Base-by-base conservation (phyloP, 2,797 vertebrate species). In the Crax fasciolata region DNA sequence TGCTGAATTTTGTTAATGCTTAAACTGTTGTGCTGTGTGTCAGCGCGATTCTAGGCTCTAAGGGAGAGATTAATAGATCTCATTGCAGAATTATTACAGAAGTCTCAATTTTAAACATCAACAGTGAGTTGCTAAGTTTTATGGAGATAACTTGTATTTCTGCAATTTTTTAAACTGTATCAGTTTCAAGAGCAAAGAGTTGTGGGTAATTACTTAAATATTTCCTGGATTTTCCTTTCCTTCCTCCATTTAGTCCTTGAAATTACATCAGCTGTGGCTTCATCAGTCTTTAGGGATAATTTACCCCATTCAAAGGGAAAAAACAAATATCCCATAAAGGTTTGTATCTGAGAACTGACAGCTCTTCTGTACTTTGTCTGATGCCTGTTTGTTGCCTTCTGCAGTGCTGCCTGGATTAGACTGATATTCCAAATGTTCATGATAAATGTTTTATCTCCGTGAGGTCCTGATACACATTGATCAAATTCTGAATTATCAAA, bases 401-500 rank as follows among this genome's bases (percentile, higher is more conserved):
- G 84, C 74, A 80, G 81, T 54, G 10, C 81, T 75, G 86, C 52
- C 74, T 73, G 92, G 92, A 91, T 93, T 77, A 87, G 86, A 65
- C 74, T 63, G 59, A 75, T 93, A 94, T 80, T 90, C 93, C 96
- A 80, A 93, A 96, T 66, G 57, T 85, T 79, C 95, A 35, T 78
- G 94, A 96, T 94, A 84, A 97, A 98, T 97, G 96, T 92, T 97
- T 97, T 96, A 92, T 97, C 97, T 98, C 66, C 4, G 6, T 8
- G 0, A 59, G 58, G 58, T 68, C 96, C 91, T 30, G 89, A 93
- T 97, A 95, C 96, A 5, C 96, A 95, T 97, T 93, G 98, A 98
- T 98, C 97, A 97, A 89, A 97, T 95, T 97, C 82, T 77, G 98
- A 98, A 97, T 97, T 97, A 98, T 97, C 98, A 97, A 97, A 98